Evolutionary conservation across 2,113 vertebrate species (phyloP).

Genomic region (Columba livia): DNA sequence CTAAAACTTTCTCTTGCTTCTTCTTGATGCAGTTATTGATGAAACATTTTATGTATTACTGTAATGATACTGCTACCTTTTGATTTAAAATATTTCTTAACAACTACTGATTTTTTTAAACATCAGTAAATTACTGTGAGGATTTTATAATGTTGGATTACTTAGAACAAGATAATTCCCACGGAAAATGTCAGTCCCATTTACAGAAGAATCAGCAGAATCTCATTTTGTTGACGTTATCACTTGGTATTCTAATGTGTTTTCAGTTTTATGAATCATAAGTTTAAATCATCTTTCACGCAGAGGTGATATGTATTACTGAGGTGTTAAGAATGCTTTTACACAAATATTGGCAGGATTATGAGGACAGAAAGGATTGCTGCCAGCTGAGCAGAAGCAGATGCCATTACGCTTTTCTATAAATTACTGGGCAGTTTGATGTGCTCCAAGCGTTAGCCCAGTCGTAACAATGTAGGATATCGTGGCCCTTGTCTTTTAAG

Average conservation of each 20-base stretch:
- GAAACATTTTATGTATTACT: not conserved
- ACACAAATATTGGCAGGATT: not conserved
- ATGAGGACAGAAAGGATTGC: not conserved
- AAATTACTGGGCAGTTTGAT: not conserved
- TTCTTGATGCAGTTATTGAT: not conserved
- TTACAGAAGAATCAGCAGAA: not conserved
- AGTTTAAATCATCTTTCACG: not conserved
- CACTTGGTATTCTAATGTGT: not conserved
- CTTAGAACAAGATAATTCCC: not conserved
- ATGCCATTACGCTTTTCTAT: not conserved
- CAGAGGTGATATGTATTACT: not conserved
- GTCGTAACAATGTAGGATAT: not conserved
- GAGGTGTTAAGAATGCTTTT: not conserved
- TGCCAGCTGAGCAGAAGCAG: not conserved
- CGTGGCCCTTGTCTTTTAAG: not conserved
- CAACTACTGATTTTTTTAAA: not conserved
- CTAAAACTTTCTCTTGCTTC: not conserved
- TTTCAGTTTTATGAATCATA: conserved; percentile 12
- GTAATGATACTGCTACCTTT: not conserved
- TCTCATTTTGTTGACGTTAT: not conserved
- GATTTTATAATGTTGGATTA: not conserved
- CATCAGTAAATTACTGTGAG: not conserved
- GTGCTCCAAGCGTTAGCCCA: not conserved
- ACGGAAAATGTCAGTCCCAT: not conserved
- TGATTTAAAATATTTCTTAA: not conserved